A percentile compares a stretch with the other conserved stretches of the same genome.
Evolutionary conservation across 2,797 vertebrate species (phyloP).

Genomic region (Passerculus sandwichensis): DNA sequence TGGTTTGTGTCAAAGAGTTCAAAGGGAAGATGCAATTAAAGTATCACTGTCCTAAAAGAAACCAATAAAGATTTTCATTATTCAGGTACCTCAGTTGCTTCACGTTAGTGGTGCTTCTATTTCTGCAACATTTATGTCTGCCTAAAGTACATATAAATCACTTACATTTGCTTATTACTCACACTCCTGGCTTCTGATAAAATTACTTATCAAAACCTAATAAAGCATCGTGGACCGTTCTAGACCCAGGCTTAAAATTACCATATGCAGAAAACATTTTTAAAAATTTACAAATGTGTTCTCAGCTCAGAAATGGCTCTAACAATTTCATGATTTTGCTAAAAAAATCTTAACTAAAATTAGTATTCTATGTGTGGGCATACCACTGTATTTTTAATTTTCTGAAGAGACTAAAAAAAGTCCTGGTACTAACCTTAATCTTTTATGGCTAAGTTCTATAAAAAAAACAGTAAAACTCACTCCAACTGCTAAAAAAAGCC

Average conservation of each 20-base stretch:
- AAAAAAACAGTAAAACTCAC: background rate
- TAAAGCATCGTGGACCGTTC: slow-evolving; percentile 30
- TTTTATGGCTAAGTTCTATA: background rate
- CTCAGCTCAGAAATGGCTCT: slow-evolving; percentile 2
- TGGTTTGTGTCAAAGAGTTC: background rate
- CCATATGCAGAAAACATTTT: background rate
- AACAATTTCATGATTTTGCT: slow-evolving; percentile 7
- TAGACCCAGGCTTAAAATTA: slow-evolving; percentile 13
- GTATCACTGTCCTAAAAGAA: background rate
- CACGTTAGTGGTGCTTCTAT: background rate
- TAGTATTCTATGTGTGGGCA: slow-evolving; percentile 9
- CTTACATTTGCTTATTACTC: slow-evolving; percentile 14
- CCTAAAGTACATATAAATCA: background rate
- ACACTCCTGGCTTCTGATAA: slow-evolving; percentile 37
- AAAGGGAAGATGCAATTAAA: background rate
- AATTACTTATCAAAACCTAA: slow-evolving; percentile 51
- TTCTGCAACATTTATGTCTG: background rate
- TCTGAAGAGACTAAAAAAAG: slow-evolving; percentile 16
- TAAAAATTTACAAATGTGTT: background rate
- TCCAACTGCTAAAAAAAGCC: background rate
- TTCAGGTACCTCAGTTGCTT: background rate
- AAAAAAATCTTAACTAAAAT: slow-evolving; percentile 27
- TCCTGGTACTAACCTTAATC: background rate
- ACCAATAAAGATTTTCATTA: background rate
- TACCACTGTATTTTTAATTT: slow-evolving; percentile 18